A percentile compares a stretch with the other conserved stretches of the same genome.
Conservation (phyloP, 1,140 invertebrate species). For the Ceratitis capitata region DNA sequence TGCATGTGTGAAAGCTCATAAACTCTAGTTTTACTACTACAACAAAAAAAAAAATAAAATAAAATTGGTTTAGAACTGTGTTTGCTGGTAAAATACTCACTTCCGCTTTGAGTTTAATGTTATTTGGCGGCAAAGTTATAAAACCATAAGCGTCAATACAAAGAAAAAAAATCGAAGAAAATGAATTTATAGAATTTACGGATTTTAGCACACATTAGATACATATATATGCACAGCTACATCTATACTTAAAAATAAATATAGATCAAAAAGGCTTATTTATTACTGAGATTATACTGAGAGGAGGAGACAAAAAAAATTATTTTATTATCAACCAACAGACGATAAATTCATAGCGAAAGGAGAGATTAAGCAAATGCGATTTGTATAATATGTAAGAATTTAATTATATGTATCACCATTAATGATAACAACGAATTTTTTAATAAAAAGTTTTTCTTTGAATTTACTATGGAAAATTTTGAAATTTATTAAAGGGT, state of each 20-base stretch:
- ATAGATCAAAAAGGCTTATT: neutral
- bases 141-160: slow-evolving; percentile 21
- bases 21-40: neutral
- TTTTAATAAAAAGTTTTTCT: no score
- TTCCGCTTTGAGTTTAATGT: slow-evolving; percentile 34
- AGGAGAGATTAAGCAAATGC: no score
- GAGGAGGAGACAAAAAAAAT: no score
- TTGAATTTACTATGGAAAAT: no score
- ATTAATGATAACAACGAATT: no score
- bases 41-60: neutral
- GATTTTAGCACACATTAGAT: neutral
- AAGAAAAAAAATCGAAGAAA: neutral
- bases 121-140: slow-evolving; percentile 27
- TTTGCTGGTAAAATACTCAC: neutral
- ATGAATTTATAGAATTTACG: neutral
- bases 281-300: no score
- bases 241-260: neutral
- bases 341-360: no score
- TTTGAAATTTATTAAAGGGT: no score
- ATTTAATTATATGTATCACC: no score
- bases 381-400: no score
- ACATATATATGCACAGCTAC: neutral
- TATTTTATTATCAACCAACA: no score
- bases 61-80: neutral
- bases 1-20: slow-evolving; percentile 29